Evolutionary conservation across 1,140 invertebrate genomes (phyloP).

Genomic region (Bombus turneri): DNA sequence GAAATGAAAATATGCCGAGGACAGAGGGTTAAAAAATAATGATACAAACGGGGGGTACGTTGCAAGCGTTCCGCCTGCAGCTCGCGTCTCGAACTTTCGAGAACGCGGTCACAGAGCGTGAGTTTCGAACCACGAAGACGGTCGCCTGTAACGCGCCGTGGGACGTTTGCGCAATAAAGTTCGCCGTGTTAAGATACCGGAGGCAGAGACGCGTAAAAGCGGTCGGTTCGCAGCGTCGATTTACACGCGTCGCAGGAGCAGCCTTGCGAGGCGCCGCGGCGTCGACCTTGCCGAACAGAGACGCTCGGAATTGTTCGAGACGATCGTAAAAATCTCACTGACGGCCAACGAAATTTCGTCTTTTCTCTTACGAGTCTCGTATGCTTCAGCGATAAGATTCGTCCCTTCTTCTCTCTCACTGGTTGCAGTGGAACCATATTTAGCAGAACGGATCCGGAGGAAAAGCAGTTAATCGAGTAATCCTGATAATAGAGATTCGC

Average conservation of each 20-base stretch:
- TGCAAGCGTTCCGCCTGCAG: too few relatives aligned
- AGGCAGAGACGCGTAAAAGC: constrained; percentile 49
- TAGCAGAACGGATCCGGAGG: too few relatives aligned
- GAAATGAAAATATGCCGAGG: too few relatives aligned
- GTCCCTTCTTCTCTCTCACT: neutral
- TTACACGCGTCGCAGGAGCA: constrained; percentile 45
- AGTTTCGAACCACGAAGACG: neutral
- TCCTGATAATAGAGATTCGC: neutral
- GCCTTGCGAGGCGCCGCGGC: constrained; percentile 75
- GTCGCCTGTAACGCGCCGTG: neutral
- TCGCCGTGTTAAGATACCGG: neutral
- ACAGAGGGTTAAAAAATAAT: too few relatives aligned
- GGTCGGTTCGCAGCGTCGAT: constrained; percentile 60
- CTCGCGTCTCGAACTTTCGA: constrained; percentile 22
- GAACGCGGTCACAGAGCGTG: constrained; percentile 7
- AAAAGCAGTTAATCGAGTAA: too few relatives aligned
- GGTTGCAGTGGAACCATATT: too few relatives aligned
- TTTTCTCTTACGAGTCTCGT: neutral
- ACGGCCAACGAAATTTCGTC: constrained; percentile 24
- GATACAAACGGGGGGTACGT: neutral
- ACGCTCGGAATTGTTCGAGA: constrained; percentile 66
- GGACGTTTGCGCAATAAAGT: constrained; percentile 55
- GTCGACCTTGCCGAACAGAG: constrained; percentile 72
- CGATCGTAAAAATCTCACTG: constrained; percentile 39
- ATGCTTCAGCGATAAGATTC: neutral